Evolutionary conservation across 1,140 invertebrate species (phyloP).

Genomic region (Pachyrhynchus sulphureomaculatus): DNA sequence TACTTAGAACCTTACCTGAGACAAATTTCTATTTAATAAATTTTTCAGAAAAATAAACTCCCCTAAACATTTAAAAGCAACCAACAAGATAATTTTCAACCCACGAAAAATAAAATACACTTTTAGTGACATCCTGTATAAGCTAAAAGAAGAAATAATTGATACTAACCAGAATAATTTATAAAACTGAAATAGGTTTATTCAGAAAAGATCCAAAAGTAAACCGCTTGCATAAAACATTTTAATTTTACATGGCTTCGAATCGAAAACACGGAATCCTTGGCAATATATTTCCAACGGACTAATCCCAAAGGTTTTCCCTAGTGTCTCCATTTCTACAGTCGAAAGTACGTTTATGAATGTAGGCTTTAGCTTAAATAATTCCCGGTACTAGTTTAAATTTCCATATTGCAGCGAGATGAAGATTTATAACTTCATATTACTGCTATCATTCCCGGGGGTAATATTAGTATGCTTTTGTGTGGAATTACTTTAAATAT

Average conservation of each 20-base stretch:
- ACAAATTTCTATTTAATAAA: no score
- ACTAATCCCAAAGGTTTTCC: conserved; percentile 8
- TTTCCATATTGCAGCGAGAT: conserved; percentile 20
- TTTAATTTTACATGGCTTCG: not conserved
- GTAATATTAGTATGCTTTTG: conserved; percentile 5
- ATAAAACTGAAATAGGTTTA: no score
- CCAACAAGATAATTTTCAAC: no score
- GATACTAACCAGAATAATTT: no score
- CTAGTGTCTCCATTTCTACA: not conserved
- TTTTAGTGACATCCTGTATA: no score
- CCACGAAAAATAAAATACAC: no score
- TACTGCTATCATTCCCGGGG: conserved; percentile 14
- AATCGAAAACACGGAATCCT: conserved; percentile 2
- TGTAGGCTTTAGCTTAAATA: conserved; percentile 16
- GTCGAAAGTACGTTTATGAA: not conserved
- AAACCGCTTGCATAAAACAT: not conserved
- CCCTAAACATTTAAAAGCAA: no score
- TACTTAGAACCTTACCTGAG: no score
- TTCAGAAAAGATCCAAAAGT: not conserved
- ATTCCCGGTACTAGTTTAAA: conserved; percentile 19
- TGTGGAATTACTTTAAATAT: conserved; percentile 9
- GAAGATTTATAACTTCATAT: conserved; percentile 22
- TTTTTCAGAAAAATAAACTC: no score
- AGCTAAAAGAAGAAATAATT: no score
- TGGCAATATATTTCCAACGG: conserved; percentile 8